Evolutionary conservation across 1,140 invertebrate genomes (phyloP), one percentile per base, ranked within the genome.

Genomic region (Psilanteris sp.): DNA sequence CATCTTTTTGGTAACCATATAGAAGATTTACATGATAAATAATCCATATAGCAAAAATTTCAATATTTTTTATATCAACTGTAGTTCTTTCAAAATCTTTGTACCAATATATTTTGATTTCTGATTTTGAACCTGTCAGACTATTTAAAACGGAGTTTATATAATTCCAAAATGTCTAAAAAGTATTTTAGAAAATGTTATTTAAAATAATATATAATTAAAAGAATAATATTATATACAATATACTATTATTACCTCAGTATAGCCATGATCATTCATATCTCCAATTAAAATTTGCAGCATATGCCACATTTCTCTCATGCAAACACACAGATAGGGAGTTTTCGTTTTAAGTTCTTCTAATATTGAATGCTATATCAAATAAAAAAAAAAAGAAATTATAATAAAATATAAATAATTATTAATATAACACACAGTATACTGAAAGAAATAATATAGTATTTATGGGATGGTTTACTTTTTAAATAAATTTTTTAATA

Each of bases 231-330:
- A n/a, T 26, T 43, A n/a, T 10, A 1, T 26, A 18, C 32, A 18
- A 39, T 52, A 26, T 36, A 24, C 4, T 24, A 13, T 43, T 48
- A n/a, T 31, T 79, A 86, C 84, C 73, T 85, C 86, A 7, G 62
- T 55, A 36, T 79, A 79, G 2, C 44, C 74, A 24, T 36, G 79
- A 10, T 67, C 39, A 20, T 59, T 66, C 24, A 83, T 44, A 16
- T 75, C 76, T 26, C 81, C 81, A n/a, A 81, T 77, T 10, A 87
- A 79, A 52, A 87, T 76, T 59, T 87, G 84, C 18, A 89, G 27
- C 80, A 89, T 84, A 0, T 86, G 67, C 88, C 88, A 90, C 29
- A 90, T 62, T 79, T 90, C 88, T 68, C 86, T 80, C 7, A 83
- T 76, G 36, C 89, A 90, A 1, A 84, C 84, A 39, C 89, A 90